Percentiles rank a stretch among this genome's conserved stretches.
phyloP scores from a whole-genome alignment of 64 coral and sea anemone species.

The Montipora sp. region DNA sequence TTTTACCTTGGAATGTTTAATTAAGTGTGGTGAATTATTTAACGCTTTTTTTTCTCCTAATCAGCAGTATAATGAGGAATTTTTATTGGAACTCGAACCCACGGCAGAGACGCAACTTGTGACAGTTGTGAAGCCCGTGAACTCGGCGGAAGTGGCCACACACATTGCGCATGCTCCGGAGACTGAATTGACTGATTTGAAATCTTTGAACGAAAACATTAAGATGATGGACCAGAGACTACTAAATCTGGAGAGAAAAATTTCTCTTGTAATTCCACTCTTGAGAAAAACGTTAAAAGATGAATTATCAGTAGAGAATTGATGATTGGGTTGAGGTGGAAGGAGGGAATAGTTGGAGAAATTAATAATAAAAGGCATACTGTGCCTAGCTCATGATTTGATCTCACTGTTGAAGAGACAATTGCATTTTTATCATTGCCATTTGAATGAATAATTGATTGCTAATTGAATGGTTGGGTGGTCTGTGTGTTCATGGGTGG shows the following conservation, averaged over 20 bases:
- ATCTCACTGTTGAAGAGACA: too few relatives aligned
- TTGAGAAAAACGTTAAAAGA: neutral
- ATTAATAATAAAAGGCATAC: too few relatives aligned
- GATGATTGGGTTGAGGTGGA: neutral
- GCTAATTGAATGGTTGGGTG: too few relatives aligned
- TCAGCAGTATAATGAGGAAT: neutral
- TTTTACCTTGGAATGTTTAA: too few relatives aligned
- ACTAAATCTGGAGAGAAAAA: slow-evolving; percentile 8
- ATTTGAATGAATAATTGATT: too few relatives aligned
- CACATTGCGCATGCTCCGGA: neutral
- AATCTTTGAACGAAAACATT: neutral
- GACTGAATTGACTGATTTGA: neutral
- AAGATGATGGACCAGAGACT: slow-evolving; percentile 27
- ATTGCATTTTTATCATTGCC: too few relatives aligned
- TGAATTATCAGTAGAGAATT: neutral
- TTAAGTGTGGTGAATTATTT: too few relatives aligned
- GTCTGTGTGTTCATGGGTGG: too few relatives aligned
- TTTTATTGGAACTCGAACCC: neutral
- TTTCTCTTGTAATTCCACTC: slow-evolving; percentile 12
- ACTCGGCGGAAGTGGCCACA: neutral
- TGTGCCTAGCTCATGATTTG: too few relatives aligned
- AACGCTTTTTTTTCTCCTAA: too few relatives aligned
- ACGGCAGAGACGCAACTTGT: neutral
- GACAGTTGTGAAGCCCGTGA: neutral
- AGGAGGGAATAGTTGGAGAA: neutral